Evolutionary conservation across 2,888 invertebrate species (phyloP).

Genomic region (Andrena haemorrhoa): DNA sequence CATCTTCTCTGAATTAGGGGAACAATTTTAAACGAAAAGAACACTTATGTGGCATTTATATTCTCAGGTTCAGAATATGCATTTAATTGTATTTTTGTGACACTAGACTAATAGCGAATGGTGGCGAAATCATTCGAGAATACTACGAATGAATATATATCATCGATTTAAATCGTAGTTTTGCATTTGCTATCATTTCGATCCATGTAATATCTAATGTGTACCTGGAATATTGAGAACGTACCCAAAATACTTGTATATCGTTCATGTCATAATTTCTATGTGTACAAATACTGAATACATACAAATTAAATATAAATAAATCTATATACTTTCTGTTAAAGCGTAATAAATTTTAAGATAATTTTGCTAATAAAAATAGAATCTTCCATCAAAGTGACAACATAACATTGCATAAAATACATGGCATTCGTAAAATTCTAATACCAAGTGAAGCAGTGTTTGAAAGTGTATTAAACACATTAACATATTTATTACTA

Average conservation of each 20-base stretch:
- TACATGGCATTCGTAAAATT: too few relatives aligned
- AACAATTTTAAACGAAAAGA: neutral
- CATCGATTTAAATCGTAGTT: neutral
- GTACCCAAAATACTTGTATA: conserved; percentile 19
- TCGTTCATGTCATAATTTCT: conserved; percentile 59
- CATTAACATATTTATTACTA: neutral
- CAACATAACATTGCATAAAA: too few relatives aligned
- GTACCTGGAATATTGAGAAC: neutral
- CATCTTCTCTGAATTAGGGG: neutral
- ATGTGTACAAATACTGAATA: too few relatives aligned
- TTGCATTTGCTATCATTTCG: conserved; percentile 18
- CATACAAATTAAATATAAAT: too few relatives aligned
- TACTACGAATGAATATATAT: neutral
- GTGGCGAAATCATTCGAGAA: neutral
- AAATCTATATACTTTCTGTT: too few relatives aligned
- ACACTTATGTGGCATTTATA: neutral
- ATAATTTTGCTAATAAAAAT: too few relatives aligned
- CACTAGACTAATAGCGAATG: neutral
- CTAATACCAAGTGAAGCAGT: too few relatives aligned
- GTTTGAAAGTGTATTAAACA: too few relatives aligned
- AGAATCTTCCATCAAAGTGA: too few relatives aligned
- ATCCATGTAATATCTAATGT: conserved; percentile 1
- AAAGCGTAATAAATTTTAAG: too few relatives aligned
- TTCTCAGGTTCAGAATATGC: neutral
- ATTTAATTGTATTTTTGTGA: neutral